Base-by-base conservation (phyloP, 2,888 invertebrate species). In the Thyatira batis region DNA sequence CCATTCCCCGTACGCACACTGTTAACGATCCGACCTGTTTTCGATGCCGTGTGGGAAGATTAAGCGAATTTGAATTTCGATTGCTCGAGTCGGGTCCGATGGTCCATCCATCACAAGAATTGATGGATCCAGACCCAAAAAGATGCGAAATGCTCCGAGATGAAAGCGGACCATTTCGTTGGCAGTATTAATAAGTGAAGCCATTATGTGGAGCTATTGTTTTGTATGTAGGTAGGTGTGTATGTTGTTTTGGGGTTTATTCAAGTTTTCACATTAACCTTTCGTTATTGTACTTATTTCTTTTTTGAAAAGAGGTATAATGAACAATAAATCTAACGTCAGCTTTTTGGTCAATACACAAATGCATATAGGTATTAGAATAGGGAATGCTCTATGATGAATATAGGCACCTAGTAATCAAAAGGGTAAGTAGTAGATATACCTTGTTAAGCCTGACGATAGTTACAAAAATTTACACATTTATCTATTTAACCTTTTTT, bases 1-100 rank as follows among this genome's bases (percentile, higher is more conserved):
- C 79, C 71, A 66, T 71, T 51, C 67, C 56, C 61, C 67, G 68
- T 75, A 71, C 73, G 86, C 84, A 81, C 83, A 74, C 86, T 83
- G 89, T 89, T 90, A 90, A 91, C 89, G 89, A 91, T 82, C 80
- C 83, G 85, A 85, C 85, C 86, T 82, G 87, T 89, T 89, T 84
- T 85, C 85, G 82, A 78, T 78, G 78, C 82, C 73, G 85, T 90
- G 89, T 91, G 91, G 89, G 91, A 91, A 91, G 90, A 89, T 89
- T 91, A 91, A 89, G 91, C 91, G 88, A 91, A 92, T 92, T 92
- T 91, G 89, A 91, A 89, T 89, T 89, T 88, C 87, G 89, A 90
- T 89, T 84, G 87, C 84, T 79, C 75, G 80, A 76, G 67, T 48
- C 76, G 67, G 73, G 73, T 76, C 80, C 83, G 80, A 80, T 76